These are phyloP conservation scores for Ageneiosus marmoratus DNA, from an alignment of 2,113 vertebrate genomes.

Conservation along the genomic window DNA sequence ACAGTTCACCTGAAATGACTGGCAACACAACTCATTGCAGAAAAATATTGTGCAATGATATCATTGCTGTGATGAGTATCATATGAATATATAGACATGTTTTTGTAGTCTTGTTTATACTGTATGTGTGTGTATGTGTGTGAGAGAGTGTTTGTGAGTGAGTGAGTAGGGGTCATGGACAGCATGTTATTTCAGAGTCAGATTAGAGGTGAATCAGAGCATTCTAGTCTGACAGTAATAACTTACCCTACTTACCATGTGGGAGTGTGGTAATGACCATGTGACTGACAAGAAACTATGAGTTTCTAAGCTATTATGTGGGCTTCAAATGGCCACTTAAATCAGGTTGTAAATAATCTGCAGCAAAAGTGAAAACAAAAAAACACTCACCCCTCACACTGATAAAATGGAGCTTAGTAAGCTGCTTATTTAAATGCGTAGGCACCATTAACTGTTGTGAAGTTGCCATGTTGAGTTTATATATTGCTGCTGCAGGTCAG, in stretches of 20 bases:
- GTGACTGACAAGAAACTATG: conserved; percentile 9
- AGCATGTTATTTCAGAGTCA: conserved; percentile 7
- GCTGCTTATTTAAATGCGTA: neutral
- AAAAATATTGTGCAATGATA: neutral
- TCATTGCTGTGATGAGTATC: neutral
- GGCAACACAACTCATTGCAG: neutral
- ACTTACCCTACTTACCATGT: conserved; percentile 39
- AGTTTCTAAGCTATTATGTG: conserved; percentile 7
- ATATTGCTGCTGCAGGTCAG: conserved; percentile 18
- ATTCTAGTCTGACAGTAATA: conserved; percentile 26
- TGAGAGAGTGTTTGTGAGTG: neutral
- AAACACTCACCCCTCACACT: neutral
- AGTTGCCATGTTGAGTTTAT: conserved; percentile 14
- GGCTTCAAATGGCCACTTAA: neutral
- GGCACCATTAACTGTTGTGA: neutral
- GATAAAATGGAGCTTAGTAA: neutral
- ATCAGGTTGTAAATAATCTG: neutral
- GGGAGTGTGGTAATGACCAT: neutral
- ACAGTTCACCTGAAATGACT: neutral
- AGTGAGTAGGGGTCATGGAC: neutral
- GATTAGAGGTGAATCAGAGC: conserved; percentile 2
- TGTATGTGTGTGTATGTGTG: neutral
- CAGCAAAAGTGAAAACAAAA: neutral
- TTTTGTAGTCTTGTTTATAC: neutral
- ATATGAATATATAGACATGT: neutral